Evolutionary conservation across 2,797 vertebrate genomes (phyloP).

Genomic region (Vespertilio murinus): DNA sequence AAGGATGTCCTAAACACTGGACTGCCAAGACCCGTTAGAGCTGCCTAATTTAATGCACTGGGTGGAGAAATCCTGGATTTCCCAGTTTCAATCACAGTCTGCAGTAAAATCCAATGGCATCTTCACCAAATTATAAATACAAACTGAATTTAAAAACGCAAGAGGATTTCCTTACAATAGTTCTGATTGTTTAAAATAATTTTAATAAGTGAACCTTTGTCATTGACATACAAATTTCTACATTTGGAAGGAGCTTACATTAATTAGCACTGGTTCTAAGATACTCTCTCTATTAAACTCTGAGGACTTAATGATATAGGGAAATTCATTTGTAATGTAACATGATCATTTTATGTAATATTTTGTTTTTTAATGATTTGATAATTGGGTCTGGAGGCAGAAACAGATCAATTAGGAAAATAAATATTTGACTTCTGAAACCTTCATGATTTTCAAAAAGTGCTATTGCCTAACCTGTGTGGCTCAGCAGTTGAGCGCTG

Average conservation of each 20-base stretch:
- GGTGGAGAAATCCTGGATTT: constrained; percentile 85
- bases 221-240: constrained; percentile 48
- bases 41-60: constrained; percentile 85
- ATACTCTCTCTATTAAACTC: constrained; percentile 35
- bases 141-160: constrained; percentile 74
- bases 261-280: constrained; percentile 51
- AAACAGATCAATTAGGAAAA: constrained; percentile 53
- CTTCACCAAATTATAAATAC: constrained; percentile 85
- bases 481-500: not conserved
- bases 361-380: constrained; percentile 44
- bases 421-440: constrained; percentile 43
- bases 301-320: not conserved
- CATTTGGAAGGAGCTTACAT: constrained; percentile 37
- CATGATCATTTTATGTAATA: not conserved
- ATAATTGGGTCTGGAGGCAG: not conserved
- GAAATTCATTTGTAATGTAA: constrained; percentile 29
- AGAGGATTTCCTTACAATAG: constrained; percentile 66
- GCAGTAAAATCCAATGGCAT: constrained; percentile 85
- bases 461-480: not conserved
- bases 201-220: constrained; percentile 60
- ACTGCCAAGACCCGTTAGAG: constrained; percentile 81
- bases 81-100: constrained; percentile 87
- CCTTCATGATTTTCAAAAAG: constrained; percentile 4
- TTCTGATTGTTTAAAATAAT: constrained; percentile 62
- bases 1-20: constrained; percentile 79